A percentile compares a stretch with the other conserved stretches of the same genome.
Evolutionary conservation across 2,797 vertebrate genomes (phyloP).

Genomic region (Argya squamiceps): DNA sequence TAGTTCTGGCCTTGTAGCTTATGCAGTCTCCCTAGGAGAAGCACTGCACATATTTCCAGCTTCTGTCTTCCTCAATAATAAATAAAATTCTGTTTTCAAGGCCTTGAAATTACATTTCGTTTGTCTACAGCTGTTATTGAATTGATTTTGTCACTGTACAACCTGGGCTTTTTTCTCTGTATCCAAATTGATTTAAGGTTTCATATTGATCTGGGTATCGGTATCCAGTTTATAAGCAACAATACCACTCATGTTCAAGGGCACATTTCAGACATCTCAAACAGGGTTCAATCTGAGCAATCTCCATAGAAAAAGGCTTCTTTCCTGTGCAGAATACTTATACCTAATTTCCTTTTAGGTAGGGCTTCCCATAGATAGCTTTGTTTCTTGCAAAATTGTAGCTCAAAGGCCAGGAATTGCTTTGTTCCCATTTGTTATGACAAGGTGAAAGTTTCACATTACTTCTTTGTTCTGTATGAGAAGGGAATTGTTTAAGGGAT

Average conservation of each 20-base stretch:
- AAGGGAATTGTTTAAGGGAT: neutral
- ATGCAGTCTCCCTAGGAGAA: neutral
- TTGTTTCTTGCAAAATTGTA: neutral
- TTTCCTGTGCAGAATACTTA: neutral
- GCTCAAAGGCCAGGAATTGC: neutral
- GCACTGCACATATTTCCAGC: neutral
- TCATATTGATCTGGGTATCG: neutral
- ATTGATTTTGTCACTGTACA: neutral
- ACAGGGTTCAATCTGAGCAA: neutral
- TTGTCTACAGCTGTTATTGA: neutral
- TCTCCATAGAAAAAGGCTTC: neutral
- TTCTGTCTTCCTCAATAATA: neutral
- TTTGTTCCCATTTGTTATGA: neutral
- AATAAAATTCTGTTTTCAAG: neutral
- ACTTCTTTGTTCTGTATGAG: neutral
- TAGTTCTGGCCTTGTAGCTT: neutral
- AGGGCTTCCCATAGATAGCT: neutral
- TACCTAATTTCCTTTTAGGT: neutral
- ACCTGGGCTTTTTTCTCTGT: neutral
- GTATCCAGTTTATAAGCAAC: neutral
- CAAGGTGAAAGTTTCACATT: neutral
- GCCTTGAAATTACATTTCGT: neutral
- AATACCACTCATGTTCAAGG: neutral
- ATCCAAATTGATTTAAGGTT: neutral
- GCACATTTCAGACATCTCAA: neutral